These are phyloP conservation scores for Ctenochaetus hawaiiensis DNA, from an alignment of 2,797 vertebrate genomes.

Conservation along the genomic window DNA sequence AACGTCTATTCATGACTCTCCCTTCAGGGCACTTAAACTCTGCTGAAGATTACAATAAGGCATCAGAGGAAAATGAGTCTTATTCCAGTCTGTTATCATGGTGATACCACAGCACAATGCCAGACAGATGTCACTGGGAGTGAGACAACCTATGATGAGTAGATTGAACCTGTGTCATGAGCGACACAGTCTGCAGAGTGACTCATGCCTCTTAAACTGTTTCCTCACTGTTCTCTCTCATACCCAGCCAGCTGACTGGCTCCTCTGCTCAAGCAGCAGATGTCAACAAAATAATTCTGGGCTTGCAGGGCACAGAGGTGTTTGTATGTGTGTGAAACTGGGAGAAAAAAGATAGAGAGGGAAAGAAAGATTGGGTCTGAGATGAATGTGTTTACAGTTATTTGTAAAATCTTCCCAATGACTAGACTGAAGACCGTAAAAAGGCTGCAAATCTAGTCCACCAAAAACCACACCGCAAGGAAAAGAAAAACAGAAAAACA, in stretches of 20 bases:
- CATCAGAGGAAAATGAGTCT: constrained; percentile 50
- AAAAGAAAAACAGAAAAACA: no score
- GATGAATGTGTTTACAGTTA: constrained; percentile 22
- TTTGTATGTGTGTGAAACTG: constrained; percentile 19
- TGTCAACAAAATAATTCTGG: constrained; percentile 38
- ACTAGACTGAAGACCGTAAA: constrained; percentile 21
- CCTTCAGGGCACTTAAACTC: constrained; percentile 42
- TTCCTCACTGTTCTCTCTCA: constrained; percentile 43
- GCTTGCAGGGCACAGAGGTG: constrained; percentile 6
- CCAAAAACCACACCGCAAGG: no score
- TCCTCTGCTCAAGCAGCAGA: constrained; percentile 26
- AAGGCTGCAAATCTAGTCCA: constrained; percentile 14
- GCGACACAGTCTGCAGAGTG: constrained; percentile 57
- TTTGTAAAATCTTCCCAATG: constrained; percentile 36
- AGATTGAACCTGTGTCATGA: constrained; percentile 55
- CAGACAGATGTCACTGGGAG: constrained; percentile 73
- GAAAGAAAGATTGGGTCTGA: constrained; percentile 31
- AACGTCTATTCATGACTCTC: constrained; percentile 29
- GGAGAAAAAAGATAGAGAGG: constrained; percentile 24
- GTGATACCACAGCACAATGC: constrained; percentile 50
- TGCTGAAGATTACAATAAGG: constrained; percentile 52
- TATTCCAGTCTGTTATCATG: constrained; percentile 72
- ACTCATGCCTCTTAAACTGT: constrained; percentile 63
- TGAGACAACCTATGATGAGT: constrained; percentile 59
- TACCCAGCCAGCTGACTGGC: constrained; percentile 34